Percentiles rank a stretch among this genome's conserved stretches.
Evolutionary conservation across 2,113 vertebrate genomes (phyloP).

Genomic region (Neogobius melanostomus): DNA sequence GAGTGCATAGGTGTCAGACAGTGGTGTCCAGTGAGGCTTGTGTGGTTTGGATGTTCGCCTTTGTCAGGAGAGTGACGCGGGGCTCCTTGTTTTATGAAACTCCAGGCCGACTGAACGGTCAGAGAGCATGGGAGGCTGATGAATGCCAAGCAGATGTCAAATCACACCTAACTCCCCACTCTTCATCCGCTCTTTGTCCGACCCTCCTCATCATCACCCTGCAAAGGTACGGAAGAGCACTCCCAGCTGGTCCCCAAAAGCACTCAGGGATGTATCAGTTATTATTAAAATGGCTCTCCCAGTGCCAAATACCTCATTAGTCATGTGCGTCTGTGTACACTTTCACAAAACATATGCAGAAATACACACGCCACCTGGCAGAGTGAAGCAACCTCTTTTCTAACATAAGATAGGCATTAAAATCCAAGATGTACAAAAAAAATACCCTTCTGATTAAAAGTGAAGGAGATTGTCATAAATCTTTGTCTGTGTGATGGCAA

Average conservation of each 20-base stretch:
- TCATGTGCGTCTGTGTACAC: constrained; percentile 32
- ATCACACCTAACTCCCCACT: constrained; percentile 60
- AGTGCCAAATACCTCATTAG: constrained; percentile 68
- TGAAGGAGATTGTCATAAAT: constrained; percentile 58
- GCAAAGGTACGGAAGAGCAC: constrained; percentile 56
- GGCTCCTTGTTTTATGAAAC: constrained; percentile 66
- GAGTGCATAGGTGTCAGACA: constrained; percentile 69
- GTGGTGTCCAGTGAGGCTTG: constrained; percentile 51
- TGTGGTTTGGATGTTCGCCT: constrained; percentile 68
- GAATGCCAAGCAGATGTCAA: constrained; percentile 67
- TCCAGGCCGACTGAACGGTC: constrained; percentile 41
- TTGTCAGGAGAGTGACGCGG: constrained; percentile 68
- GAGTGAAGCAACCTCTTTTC: constrained; percentile 49
- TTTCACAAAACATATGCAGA: constrained; percentile 30
- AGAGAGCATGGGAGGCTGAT: constrained; percentile 67
- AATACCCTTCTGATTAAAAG: constrained; percentile 64
- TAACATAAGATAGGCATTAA: constrained; percentile 54
- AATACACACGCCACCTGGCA: constrained; percentile 62
- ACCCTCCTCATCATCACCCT: constrained; percentile 38
- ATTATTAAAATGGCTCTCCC: constrained; percentile 63
- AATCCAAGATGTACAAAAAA: constrained; percentile 51
- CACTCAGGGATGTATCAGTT: constrained; percentile 65
- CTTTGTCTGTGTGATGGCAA: constrained; percentile 51
- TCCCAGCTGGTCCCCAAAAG: constrained; percentile 66
- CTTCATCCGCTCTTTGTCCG: constrained; percentile 26